Evolutionary conservation across 1,140 invertebrate genomes (phyloP).

Genomic region (Arctopsyche grandis): DNA sequence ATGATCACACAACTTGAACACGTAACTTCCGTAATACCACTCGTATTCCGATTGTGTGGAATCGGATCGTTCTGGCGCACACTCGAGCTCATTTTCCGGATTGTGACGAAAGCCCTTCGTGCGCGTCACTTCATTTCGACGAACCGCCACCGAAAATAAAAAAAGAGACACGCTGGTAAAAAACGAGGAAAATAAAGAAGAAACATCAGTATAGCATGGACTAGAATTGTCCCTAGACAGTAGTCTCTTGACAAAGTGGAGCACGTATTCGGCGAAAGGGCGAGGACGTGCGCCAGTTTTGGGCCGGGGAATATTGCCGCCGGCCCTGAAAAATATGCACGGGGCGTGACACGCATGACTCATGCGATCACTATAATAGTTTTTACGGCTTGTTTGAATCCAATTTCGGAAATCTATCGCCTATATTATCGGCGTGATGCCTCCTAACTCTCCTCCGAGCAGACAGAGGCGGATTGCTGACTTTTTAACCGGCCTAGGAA

Average conservation of each 20-base stretch:
- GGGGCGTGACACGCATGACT: neutral
- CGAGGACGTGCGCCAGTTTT: constrained; percentile 23
- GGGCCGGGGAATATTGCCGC: neutral
- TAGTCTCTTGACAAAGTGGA: constrained; percentile 14
- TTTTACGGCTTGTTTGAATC: constrained; percentile 7
- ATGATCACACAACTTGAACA: too few species aligned
- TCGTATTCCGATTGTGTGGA: too few species aligned
- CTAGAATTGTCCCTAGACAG: constrained; percentile 4
- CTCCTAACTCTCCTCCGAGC: too few species aligned
- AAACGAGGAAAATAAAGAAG: neutral
- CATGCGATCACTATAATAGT: constrained; percentile 5
- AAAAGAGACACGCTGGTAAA: neutral
- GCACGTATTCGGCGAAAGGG: constrained; percentile 7
- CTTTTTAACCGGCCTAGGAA: too few species aligned
- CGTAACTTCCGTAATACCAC: too few species aligned
- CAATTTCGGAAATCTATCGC: constrained; percentile 11
- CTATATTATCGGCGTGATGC: neutral
- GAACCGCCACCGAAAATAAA: neutral
- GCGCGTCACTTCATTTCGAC: neutral
- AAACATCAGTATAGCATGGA: neutral
- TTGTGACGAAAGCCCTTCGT: neutral
- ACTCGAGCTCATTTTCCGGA: neutral
- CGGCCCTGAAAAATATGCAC: neutral
- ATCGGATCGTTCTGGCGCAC: too few species aligned
- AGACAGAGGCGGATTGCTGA: too few species aligned